A percentile compares a stretch with the other conserved stretches of the same genome.
These are phyloP conservation scores for Coracopsis vasa DNA, from an alignment of 2,113 vertebrate genomes.

Conservation along the genomic window DNA sequence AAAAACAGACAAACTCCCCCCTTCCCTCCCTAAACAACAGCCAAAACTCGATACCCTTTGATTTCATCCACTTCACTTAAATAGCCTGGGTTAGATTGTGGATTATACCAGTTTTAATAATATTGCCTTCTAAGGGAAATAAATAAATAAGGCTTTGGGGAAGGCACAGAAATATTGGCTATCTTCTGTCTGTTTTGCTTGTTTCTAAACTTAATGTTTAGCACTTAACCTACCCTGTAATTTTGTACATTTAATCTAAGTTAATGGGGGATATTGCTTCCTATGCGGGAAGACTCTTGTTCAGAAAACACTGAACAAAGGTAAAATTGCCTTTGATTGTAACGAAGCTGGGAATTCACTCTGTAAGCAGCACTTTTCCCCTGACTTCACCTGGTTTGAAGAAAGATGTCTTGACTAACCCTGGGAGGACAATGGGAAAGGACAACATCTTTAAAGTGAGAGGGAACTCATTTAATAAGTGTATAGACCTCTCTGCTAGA, in stretches of 20 bases:
- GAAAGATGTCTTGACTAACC: neutral
- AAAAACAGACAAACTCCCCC: neutral
- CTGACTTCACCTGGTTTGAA: neutral
- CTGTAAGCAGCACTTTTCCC: neutral
- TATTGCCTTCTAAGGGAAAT: accelerated
- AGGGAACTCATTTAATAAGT: neutral
- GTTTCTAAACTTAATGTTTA: neutral
- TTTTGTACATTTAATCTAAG: neutral
- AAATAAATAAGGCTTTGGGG: neutral
- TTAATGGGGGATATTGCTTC: neutral
- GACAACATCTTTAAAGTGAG: neutral
- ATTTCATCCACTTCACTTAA: neutral
- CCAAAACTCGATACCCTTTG: neutral
- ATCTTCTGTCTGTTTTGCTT: neutral
- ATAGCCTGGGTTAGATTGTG: neutral
- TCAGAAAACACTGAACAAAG: neutral
- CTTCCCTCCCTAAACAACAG: neutral
- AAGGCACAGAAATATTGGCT: neutral
- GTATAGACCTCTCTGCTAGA: neutral
- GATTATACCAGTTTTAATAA: neutral
- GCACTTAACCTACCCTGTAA: neutral
- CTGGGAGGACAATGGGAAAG: neutral
- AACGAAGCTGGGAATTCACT: neutral
- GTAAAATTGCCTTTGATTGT: neutral
- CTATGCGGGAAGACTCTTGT: neutral